Conservation (phyloP, 2,113 vertebrate genomes). For the Strix aluco region DNA sequence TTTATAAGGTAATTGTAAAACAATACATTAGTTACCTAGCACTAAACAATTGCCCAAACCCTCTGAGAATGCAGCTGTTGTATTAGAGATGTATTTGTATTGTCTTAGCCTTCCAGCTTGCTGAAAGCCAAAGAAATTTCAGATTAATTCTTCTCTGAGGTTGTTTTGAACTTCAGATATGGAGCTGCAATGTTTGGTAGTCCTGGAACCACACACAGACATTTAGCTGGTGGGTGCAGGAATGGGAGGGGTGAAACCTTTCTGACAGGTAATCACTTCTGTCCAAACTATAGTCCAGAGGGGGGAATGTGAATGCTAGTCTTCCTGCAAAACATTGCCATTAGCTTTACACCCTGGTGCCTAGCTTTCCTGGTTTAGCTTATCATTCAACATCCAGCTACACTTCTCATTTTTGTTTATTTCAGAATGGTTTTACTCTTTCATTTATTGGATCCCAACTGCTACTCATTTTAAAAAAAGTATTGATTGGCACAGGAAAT, state of each 20-base stretch:
- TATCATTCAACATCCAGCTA: background rate
- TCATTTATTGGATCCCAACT: background rate
- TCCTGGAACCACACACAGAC: background rate
- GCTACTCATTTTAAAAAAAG: background rate
- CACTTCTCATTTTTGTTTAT: background rate
- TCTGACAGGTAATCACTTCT: background rate
- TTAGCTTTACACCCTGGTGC: background rate
- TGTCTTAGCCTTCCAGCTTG: background rate
- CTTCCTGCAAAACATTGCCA: background rate
- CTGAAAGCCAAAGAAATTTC: background rate
- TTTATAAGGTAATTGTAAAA: background rate
- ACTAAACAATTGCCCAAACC: background rate
- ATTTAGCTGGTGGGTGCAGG: background rate
- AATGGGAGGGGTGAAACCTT: background rate
- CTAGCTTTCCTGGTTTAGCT: background rate
- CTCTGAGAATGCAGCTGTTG: background rate
- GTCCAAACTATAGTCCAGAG: background rate
- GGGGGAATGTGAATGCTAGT: background rate
- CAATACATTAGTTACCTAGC: background rate
- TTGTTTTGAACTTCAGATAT: background rate
- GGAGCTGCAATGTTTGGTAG: background rate
- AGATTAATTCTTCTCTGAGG: background rate
- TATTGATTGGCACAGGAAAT: constrained; percentile 10
- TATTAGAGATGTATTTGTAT: background rate
- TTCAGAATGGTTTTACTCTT: background rate